Evolutionary conservation across 2,888 invertebrate species (phyloP).

Genomic region (Acronicta alni): DNA sequence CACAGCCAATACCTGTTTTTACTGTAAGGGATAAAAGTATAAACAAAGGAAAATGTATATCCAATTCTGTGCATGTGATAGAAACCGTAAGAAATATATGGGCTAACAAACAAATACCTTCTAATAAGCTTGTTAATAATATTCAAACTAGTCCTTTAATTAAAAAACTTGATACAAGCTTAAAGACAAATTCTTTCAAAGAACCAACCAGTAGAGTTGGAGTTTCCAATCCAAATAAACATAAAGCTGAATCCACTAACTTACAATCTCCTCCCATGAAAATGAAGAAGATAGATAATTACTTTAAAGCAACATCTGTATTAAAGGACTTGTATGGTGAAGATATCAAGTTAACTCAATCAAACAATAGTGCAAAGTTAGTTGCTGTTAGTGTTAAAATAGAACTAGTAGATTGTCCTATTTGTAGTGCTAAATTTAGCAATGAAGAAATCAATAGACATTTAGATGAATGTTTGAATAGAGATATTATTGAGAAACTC

Average conservation of each 20-base stretch:
- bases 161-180: conserved; percentile 12
- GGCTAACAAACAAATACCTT: conserved; percentile 64
- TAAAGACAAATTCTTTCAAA: conserved; percentile 2
- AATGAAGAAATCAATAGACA: conserved; percentile 78
- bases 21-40: conserved; percentile 63
- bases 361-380: conserved; percentile 63
- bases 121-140: conserved; percentile 12
- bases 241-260: conserved; percentile 58
- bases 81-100: conserved; percentile 68
- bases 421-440: conserved; percentile 78
- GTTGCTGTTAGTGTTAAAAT: conserved; percentile 59
- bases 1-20: conserved; percentile 42
- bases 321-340: conserved; percentile 82
- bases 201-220: conserved; percentile 17
- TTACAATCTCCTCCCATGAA: conserved; percentile 71
- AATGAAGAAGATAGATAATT: conserved; percentile 81
- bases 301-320: conserved; percentile 75
- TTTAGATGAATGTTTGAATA: conserved; percentile 84
- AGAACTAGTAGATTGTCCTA: conserved; percentile 81
- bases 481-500: conserved; percentile 72
- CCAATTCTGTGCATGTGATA: conserved; percentile 49
- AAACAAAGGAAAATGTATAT: conserved; percentile 44
- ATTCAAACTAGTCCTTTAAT: conserved; percentile 6
- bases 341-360: conserved; percentile 70
- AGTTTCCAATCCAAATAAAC: conserved; percentile 60